These are phyloP conservation scores for Acronicta psi DNA, from an alignment of 2,888 invertebrate species.

Conservation along the genomic window DNA sequence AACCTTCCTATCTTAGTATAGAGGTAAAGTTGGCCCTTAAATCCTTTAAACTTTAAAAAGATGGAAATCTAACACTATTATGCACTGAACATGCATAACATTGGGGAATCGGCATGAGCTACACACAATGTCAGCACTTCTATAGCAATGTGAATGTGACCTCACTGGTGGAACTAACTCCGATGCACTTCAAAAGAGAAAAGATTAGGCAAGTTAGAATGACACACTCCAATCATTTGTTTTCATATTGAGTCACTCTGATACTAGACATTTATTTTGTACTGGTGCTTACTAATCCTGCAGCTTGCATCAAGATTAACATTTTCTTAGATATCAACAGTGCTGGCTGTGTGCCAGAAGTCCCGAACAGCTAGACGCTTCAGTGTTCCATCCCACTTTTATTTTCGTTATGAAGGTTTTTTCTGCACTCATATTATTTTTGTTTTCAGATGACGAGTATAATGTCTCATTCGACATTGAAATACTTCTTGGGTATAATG, in stretches of 20 bases:
- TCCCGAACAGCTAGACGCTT: slow-evolving; percentile 40
- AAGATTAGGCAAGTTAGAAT: too few species aligned
- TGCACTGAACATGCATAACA: too few species aligned
- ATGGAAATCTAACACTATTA: too few species aligned
- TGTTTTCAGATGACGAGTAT: slow-evolving; percentile 17
- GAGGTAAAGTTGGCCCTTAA: too few species aligned
- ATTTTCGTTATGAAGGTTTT: slow-evolving; percentile 57
- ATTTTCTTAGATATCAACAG: slow-evolving; percentile 37
- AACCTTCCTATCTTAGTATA: too few species aligned
- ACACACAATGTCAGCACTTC: too few species aligned
- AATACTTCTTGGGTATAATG: slow-evolving; percentile 7
- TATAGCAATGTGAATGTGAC: too few species aligned
- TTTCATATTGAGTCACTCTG: not conserved
- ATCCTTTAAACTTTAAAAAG: too few species aligned
- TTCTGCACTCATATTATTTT: slow-evolving; percentile 48
- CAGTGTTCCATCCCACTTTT: slow-evolving; percentile 48
- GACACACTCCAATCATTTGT: not conserved
- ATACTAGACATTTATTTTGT: not conserved
- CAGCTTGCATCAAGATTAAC: slow-evolving; percentile 42
- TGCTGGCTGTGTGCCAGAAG: slow-evolving; percentile 48
- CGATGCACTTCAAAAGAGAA: too few species aligned
- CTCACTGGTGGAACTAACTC: too few species aligned
- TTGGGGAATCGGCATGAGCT: too few species aligned
- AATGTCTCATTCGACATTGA: slow-evolving; percentile 39
- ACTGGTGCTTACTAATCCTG: slow-evolving; percentile 22